These are phyloP conservation scores for rat (Rattus norvegicus) DNA, from an alignment of 2,113 vertebrate species.

Conservation along the genomic window DNA sequence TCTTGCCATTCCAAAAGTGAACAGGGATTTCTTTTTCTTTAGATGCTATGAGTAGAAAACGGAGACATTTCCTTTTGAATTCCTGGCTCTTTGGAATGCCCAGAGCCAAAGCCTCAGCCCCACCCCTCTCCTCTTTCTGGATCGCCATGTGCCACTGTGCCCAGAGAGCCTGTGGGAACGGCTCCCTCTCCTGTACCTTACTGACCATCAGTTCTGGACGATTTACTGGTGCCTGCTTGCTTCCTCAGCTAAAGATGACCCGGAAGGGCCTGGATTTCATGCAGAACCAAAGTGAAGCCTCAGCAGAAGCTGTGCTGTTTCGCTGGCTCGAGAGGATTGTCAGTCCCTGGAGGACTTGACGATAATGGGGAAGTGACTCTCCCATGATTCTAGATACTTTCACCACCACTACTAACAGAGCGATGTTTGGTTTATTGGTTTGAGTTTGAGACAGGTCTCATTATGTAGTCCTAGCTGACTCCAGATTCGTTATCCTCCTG, in stretches of 20 bases:
- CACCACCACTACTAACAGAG: background rate
- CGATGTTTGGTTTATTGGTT: background rate
- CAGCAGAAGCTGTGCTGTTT: background rate
- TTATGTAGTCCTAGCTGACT: background rate
- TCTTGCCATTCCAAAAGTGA: conserved; percentile 91
- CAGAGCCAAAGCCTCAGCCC: background rate
- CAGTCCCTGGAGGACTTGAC: background rate
- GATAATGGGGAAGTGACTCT: no score
- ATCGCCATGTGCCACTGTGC: background rate
- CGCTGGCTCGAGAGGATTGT: background rate
- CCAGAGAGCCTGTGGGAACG: background rate
- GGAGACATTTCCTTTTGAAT: conserved; percentile 13
- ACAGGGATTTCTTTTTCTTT: conserved; percentile 86
- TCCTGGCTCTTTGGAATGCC: background rate
- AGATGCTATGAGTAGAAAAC: conserved; percentile 81
- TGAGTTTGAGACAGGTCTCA: background rate
- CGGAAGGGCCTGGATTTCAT: background rate
- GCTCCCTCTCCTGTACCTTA: background rate
- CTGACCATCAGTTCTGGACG: background rate
- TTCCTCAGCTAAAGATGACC: background rate
- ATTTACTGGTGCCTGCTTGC: no score
- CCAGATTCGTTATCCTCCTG: background rate
- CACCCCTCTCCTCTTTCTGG: background rate
- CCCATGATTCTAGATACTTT: background rate
- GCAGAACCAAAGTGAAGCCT: background rate